Evolutionary conservation across 2,113 vertebrate genomes (phyloP).

Genomic region (Cervus canadensis): DNA sequence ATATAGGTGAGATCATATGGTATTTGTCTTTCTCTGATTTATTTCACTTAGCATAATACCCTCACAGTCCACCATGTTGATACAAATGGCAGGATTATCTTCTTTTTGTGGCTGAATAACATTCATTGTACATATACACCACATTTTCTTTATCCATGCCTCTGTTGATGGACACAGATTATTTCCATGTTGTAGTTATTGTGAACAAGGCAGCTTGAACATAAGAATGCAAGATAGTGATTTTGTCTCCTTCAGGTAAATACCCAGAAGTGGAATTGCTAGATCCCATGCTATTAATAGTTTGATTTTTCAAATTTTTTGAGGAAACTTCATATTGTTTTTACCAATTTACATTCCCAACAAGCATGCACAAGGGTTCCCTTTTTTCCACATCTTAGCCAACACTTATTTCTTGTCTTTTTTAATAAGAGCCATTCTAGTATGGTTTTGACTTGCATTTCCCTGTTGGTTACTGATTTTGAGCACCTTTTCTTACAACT

Average conservation of each 20-base stretch:
- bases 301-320: background rate
- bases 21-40: background rate
- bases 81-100: background rate
- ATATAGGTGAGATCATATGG: background rate
- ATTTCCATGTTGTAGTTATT: background rate
- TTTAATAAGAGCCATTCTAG: background rate
- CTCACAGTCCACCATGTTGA: background rate
- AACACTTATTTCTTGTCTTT: background rate
- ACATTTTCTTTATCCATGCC: background rate
- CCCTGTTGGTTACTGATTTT: background rate
- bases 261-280: background rate
- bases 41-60: background rate
- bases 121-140: background rate
- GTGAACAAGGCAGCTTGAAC: background rate
- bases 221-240: background rate
- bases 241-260: background rate
- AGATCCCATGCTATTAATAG: background rate
- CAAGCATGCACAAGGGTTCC: background rate
- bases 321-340: background rate
- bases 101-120: background rate
- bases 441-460: background rate
- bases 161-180: background rate
- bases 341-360: background rate
- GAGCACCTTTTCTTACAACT: background rate
- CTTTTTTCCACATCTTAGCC: background rate